Conservation (phyloP, 2,113 vertebrate species). For the Podilymbus podiceps region DNA sequence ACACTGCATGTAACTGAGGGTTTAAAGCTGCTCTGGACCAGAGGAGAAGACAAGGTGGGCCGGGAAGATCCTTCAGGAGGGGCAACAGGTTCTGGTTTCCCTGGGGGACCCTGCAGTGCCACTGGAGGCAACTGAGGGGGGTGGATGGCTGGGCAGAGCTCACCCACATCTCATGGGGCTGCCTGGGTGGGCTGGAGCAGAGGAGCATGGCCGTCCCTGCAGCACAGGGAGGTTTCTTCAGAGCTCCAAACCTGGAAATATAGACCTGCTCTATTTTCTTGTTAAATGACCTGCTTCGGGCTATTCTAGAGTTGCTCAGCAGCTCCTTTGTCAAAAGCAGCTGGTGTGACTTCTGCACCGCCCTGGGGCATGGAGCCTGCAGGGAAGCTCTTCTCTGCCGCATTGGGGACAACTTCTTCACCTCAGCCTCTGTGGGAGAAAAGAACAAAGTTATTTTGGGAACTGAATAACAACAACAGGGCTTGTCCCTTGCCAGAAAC, state of each 20-base stretch:
- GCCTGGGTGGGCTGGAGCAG: neutral
- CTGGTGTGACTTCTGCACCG: neutral
- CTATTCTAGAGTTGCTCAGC: neutral
- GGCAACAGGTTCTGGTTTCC: neutral
- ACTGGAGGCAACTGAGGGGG: neutral
- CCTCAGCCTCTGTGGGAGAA: neutral
- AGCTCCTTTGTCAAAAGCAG: neutral
- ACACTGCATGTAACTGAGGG: neutral
- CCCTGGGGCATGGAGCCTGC: neutral
- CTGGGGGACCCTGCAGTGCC: fast-evolving
- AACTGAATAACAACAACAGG: neutral
- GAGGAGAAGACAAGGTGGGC: neutral
- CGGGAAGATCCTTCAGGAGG: neutral
- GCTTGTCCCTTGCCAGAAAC: neutral
- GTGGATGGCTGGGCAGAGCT: neutral
- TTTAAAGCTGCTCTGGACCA: neutral
- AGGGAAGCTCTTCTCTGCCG: neutral
- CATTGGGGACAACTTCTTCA: neutral
- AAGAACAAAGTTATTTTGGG: constrained; percentile 3
- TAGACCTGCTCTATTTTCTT: neutral
- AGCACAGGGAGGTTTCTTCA: neutral
- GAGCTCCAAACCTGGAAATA: neutral
- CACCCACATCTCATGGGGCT: neutral
- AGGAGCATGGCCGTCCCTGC: neutral
- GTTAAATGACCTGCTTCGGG: neutral